phyloP scores from a whole-genome alignment of 2,113 vertebrate species.

The Oophaga pumilio region DNA sequence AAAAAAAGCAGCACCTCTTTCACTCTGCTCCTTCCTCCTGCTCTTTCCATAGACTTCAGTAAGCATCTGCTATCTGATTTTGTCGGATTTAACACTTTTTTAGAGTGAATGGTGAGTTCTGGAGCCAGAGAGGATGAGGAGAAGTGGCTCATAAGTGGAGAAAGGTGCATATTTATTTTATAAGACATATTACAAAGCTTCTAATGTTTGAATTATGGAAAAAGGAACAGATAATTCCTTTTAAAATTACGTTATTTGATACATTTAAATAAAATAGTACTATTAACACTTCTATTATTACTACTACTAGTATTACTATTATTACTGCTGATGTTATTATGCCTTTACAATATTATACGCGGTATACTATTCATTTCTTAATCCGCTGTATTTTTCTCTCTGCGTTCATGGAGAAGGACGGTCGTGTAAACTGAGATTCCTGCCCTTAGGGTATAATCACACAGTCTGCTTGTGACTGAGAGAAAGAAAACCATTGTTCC shows the following conservation, averaged over 20 bases:
- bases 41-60: too few species aligned
- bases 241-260: background rate
- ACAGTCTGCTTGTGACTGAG: conserved; percentile 15
- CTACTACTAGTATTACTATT: background rate
- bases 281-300: background rate
- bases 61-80: too few species aligned
- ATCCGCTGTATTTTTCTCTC: background rate
- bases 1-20: too few species aligned
- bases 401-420: background rate
- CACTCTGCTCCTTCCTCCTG: too few species aligned
- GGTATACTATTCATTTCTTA: background rate
- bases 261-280: too few species aligned
- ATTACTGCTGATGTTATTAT: background rate
- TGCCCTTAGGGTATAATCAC: conserved; percentile 2
- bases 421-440: conserved; percentile 13
- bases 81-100: too few species aligned
- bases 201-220: too few species aligned
- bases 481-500: conserved; percentile 7
- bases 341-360: background rate
- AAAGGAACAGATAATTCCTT: background rate
- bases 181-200: too few species aligned
- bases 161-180: too few species aligned
- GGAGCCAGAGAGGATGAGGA: too few species aligned
- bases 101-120: too few species aligned
- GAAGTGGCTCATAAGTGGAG: too few species aligned